phyloP scores from a whole-genome alignment of 2,888 invertebrate species.

The Trachelus iudaicus region DNA sequence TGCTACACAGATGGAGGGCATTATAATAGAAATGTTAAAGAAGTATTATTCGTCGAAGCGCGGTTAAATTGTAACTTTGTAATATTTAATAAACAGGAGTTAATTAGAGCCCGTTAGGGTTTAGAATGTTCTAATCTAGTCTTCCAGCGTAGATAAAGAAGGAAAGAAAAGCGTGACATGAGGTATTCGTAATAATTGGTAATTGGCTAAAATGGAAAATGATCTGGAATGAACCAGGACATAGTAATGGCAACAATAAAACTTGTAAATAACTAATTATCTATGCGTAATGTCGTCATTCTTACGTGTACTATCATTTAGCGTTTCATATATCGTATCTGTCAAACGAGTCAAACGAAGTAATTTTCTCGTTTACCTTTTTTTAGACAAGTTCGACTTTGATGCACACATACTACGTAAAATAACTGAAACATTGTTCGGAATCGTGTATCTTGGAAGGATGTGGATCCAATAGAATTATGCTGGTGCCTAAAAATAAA shows the following conservation, averaged over 20 bases:
- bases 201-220: conserved; percentile 5
- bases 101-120: conserved; percentile 40
- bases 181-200: background rate
- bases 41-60: conserved; percentile 37
- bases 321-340: background rate
- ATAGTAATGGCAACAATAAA: conserved; percentile 8
- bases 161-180: conserved; percentile 1
- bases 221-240: conserved; percentile 26
- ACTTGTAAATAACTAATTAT: background rate
- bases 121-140: conserved; percentile 54
- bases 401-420: background rate
- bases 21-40: conserved; percentile 28
- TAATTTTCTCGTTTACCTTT: background rate
- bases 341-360: background rate
- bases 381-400: background rate
- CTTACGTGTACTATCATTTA: background rate
- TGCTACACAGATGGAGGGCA: conserved; percentile 27
- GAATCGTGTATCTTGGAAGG: background rate
- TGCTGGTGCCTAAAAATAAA: background rate
- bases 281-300: background rate
- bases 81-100: conserved; percentile 23
- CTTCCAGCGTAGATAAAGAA: conserved; percentile 47
- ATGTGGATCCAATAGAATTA: background rate
- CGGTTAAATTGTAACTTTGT: conserved; percentile 27
- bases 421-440: background rate